Percentiles rank a stretch among this genome's conserved stretches.
Conservation (phyloP, 2,888 invertebrate genomes). For the Labia minor region DNA sequence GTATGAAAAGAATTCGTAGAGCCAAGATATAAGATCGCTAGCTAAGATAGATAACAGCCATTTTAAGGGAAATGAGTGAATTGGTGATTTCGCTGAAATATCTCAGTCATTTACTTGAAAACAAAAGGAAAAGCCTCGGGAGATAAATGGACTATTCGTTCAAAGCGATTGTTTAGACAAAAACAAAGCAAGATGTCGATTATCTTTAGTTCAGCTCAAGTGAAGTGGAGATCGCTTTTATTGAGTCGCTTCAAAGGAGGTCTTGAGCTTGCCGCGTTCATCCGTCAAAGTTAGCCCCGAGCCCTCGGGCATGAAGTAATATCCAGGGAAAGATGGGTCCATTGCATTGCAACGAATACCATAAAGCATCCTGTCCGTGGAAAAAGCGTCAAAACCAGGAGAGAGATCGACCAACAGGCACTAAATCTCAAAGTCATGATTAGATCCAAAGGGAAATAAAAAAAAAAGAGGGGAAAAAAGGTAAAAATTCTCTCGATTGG, state of each 20-base stretch:
- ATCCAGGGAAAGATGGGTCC: neutral
- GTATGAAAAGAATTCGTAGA: no score
- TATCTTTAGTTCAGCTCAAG: conserved; percentile 1
- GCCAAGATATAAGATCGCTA: no score
- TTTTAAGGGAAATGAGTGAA: neutral
- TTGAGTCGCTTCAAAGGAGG: neutral
- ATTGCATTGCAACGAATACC: conserved; percentile 1
- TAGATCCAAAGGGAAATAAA: neutral
- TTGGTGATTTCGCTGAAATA: neutral
- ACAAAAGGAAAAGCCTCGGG: neutral
- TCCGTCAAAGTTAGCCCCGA: neutral
- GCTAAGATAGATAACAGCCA: no score
- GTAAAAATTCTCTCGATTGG: neutral
- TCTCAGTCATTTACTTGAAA: neutral
- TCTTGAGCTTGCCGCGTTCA: neutral
- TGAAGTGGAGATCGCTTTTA: conserved; percentile 8
- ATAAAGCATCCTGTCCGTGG: neutral
- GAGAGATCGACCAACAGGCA: conserved; percentile 7
- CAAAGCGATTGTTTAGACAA: neutral
- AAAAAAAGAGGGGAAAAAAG: neutral
- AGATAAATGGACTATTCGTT: neutral
- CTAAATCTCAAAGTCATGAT: conserved; percentile 1
- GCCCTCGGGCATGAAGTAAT: no score
- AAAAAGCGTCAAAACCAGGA: neutral
- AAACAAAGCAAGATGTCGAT: conserved; percentile 1